Evolutionary conservation across 2,113 vertebrate species (phyloP), one percentile per base, ranked within the genome.

Genomic region (Pleuronectes platessa): DNA sequence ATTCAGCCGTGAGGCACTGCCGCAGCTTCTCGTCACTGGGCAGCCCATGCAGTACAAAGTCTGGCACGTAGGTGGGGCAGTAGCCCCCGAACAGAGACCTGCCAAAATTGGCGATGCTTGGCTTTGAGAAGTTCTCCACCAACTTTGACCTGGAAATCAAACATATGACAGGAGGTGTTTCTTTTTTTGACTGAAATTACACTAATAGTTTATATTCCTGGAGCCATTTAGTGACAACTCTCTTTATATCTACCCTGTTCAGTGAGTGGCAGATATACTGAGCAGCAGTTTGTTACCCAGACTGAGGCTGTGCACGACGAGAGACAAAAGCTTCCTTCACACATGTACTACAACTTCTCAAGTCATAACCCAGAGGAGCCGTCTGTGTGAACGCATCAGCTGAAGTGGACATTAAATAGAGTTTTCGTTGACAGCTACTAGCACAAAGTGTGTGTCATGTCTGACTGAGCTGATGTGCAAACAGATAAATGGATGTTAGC

Each of bases 21-120:
- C 96, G 94, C 72, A 99, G 95, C 83, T 95, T 97, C 67, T 97
- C 97, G 71, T 99, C 98, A 65, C 92, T 97, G 62, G 96, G 96
- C 89, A 97, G 92, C 82, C 98, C 98, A 81, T 99, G 98, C 89
- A 99, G 94, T 88, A 99, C 97, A 83, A 99, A 99, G 94, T 99
- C 98, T 40, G 98, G 97, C 75, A 99, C 97, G 0, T 99, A 99
- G 65, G 96, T 95, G 17, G 97, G 96, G 78, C 98, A 99, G 93
- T 97, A 99, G 76, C 98, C 97, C 68, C 97, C 98, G 23, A 99
- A 95, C 64, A 99, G 93, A 26, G 98, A 99, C 74, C 97, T 96
- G 77, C 98, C 98, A 75, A 99, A 99, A 90, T 98, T 99, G 79
- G 97, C 97, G 45, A 99, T 97, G 81, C 93, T 96, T 51, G 97